phyloP scores from a whole-genome alignment of 2,888 invertebrate species.

The Dicyrtoma fusca region DNA sequence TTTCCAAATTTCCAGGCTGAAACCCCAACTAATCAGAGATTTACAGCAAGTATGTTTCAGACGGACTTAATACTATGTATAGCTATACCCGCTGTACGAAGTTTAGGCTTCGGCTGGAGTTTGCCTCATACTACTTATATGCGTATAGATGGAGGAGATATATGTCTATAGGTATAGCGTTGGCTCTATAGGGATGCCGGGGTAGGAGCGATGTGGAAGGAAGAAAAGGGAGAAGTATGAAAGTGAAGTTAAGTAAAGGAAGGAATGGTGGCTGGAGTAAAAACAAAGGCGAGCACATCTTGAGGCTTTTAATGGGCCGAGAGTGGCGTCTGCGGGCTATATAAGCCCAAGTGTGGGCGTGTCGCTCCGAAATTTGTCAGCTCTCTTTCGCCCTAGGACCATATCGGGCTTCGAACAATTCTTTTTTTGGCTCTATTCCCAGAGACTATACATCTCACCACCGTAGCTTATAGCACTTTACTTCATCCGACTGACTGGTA shows the following conservation, averaged over 20 bases:
- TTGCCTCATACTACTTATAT: too few species aligned
- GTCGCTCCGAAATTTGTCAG: slow-evolving; percentile 57
- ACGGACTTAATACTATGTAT: too few species aligned
- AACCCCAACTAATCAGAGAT: too few species aligned
- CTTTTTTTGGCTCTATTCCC: slow-evolving; percentile 35
- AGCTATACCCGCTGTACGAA: too few species aligned
- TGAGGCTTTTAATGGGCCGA: slow-evolving; percentile 56
- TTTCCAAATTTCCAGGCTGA: too few species aligned
- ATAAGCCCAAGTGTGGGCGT: slow-evolving; percentile 57
- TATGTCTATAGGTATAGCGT: too few species aligned
- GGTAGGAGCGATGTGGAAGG: slow-evolving; percentile 26
- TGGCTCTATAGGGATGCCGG: too few species aligned
- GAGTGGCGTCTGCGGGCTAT: slow-evolving; percentile 56
- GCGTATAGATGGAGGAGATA: too few species aligned
- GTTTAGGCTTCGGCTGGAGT: too few species aligned
- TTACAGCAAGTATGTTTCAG: too few species aligned
- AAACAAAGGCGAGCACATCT: slow-evolving; percentile 54
- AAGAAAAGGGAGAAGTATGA: slow-evolving; percentile 39
- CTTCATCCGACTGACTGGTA: too few species aligned
- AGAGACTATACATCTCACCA: slow-evolving; percentile 18
- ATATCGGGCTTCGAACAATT: slow-evolving; percentile 46
- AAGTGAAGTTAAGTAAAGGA: slow-evolving; percentile 41
- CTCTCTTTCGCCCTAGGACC: slow-evolving; percentile 51
- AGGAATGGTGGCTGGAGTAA: slow-evolving; percentile 53
- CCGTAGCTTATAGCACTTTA: too few species aligned